A percentile compares a stretch with the other conserved stretches of the same genome.
These are phyloP conservation scores for Porites lutea DNA, from an alignment of 64 coral and sea anemone species.

Conservation along the genomic window DNA sequence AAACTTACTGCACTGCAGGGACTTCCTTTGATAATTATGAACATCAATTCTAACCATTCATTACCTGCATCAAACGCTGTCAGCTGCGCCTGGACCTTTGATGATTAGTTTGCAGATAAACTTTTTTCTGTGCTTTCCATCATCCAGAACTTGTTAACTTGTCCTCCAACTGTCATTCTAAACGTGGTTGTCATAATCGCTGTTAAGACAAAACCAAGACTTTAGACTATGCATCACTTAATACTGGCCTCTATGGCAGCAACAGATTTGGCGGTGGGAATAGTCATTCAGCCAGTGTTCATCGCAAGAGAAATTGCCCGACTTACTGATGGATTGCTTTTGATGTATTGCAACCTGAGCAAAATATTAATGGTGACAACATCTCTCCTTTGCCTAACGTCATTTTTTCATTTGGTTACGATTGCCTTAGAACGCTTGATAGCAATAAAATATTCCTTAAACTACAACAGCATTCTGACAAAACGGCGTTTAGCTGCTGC, in stretches of 20 bases:
- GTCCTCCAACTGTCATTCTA: neutral
- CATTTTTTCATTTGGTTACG: neutral
- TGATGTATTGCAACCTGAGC: neutral
- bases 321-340: neutral
- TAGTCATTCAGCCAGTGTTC: neutral
- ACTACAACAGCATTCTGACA: neutral
- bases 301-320: neutral
- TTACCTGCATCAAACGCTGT: too few relatives aligned
- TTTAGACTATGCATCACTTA: neutral
- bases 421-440: neutral
- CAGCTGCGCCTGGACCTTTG: too few relatives aligned
- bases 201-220: neutral
- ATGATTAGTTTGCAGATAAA: too few relatives aligned
- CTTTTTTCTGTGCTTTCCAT: neutral
- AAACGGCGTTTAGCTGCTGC: neutral
- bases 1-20: too few relatives aligned
- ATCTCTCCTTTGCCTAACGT: neutral
- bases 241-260: neutral
- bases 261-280: neutral
- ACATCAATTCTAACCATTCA: too few relatives aligned
- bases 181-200: neutral
- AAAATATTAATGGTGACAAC: neutral
- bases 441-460: neutral
- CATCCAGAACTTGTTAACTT: neutral
- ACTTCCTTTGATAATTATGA: too few relatives aligned